Percentiles rank a stretch among this genome's conserved stretches.
These are phyloP conservation scores for Penaeus vannamei DNA, from an alignment of 1,140 invertebrate species.

Conservation along the genomic window DNA sequence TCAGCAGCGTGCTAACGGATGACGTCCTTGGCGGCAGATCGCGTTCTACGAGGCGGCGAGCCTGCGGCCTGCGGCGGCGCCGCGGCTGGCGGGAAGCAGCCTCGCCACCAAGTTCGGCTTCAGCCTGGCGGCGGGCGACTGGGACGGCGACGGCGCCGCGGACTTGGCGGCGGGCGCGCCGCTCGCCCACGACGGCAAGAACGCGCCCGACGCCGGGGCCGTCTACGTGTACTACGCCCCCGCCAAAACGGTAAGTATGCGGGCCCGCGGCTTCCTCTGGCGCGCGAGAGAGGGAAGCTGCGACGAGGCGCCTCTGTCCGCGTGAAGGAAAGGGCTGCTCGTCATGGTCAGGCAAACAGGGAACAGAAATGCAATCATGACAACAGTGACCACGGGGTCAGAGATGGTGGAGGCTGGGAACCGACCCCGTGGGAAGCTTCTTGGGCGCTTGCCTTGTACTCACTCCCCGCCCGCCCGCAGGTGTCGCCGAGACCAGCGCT, in stretches of 20 bases:
- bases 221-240: no score
- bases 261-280: no score
- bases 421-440: no score
- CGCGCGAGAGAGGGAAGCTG: no score
- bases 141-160: conserved; percentile 31
- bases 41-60: not conserved
- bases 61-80: not conserved
- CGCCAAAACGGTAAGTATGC: no score
- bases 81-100: not conserved
- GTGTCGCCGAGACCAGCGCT: not conserved
- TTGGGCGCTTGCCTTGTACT: no score
- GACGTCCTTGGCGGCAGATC: not conserved
- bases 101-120: conserved; percentile 19
- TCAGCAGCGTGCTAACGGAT: not conserved
- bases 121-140: conserved; percentile 20
- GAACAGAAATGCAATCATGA: no score
- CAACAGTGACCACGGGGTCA: no score
- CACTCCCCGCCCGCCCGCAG: not conserved
- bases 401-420: no score
- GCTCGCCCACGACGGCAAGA: not conserved
- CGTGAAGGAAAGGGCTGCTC: no score
- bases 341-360: no score
- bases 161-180: conserved; percentile 34
- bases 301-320: no score
- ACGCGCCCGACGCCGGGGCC: not conserved